Base-by-base conservation (phyloP, 1,140 invertebrate species). In the Drosophila repleta region DNA sequence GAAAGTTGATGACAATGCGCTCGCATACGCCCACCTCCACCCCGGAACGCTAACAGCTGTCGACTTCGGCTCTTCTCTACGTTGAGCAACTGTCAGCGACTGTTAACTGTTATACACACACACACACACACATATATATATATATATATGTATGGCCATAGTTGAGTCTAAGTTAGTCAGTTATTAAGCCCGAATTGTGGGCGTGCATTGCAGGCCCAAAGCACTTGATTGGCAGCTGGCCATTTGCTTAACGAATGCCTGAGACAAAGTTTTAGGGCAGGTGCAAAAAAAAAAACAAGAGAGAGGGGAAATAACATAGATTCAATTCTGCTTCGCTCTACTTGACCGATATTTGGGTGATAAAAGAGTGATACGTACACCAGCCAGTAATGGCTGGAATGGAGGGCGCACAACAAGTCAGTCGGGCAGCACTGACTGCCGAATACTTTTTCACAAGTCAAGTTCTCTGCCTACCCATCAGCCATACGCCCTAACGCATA, bases 151-250 rank as follows among this genome's bases (percentile, higher is more conserved):
- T 6, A 56, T 35, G 35, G 18, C 32, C 21, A 61, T 62, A 37
- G 24, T 35, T 8, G 29, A 29, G 43, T 49, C n/a, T 13, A 39
- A 39, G 53, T 46, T 58, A 66, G 55, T 37, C 43, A 66, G 52
- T 32, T 71, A 65, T 72, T 66, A 52, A 63, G 67, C 58, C 45
- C 58, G 20, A 37, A 32, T 26, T 63, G 49, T 52, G 32, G 26
- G 46, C 37, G 62, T 15, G 35, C 61, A 69, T 65, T 70, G 67
- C 26, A 65, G 56, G 61, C 72, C 20, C 65, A 75, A 24, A 49
- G 78, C 62, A 87, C 87, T 85, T 85, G 82, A 85, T 85, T 85
- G 82, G 82, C 82, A 87, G 82, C 65, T 81, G 80, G 61, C 67
- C 32, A 35, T 66, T 79, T 84, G 63, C 74, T 60, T 74, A 60